Evolutionary conservation across 2,113 vertebrate genomes (phyloP).

Genomic region (Calonectris borealis): DNA sequence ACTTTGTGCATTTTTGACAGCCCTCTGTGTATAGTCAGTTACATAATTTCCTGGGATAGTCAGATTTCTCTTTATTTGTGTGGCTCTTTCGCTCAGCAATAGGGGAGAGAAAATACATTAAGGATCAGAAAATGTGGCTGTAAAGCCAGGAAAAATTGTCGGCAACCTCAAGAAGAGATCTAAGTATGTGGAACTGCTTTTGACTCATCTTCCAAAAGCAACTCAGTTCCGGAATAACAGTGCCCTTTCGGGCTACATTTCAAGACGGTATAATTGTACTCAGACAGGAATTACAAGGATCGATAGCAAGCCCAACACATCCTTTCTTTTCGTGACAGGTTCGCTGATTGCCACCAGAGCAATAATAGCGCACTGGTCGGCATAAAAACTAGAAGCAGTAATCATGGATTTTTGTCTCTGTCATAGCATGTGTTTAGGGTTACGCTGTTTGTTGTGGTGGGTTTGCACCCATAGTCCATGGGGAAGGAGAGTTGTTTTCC

Average conservation of each 20-base stretch:
- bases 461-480: neutral
- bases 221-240: neutral
- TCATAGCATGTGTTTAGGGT: neutral
- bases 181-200: neutral
- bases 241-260: neutral
- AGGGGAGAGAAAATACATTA: neutral
- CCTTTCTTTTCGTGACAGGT: neutral
- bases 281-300: neutral
- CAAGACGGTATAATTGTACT: neutral
- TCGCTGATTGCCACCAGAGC: neutral
- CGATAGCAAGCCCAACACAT: neutral
- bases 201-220: constrained; percentile 22
- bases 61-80: neutral
- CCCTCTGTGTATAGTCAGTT: neutral
- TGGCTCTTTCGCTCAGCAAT: neutral
- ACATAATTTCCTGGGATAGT: neutral
- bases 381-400: neutral
- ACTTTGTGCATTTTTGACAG: constrained; percentile 11
- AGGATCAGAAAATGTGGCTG: neutral
- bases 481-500: neutral
- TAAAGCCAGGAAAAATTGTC: constrained; percentile 14
- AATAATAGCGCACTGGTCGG: neutral
- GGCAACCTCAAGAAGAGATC: neutral
- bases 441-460: neutral
- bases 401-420: neutral